Evolutionary conservation across 2,113 vertebrate genomes (phyloP).

Genomic region (Copsychus sechellarum): DNA sequence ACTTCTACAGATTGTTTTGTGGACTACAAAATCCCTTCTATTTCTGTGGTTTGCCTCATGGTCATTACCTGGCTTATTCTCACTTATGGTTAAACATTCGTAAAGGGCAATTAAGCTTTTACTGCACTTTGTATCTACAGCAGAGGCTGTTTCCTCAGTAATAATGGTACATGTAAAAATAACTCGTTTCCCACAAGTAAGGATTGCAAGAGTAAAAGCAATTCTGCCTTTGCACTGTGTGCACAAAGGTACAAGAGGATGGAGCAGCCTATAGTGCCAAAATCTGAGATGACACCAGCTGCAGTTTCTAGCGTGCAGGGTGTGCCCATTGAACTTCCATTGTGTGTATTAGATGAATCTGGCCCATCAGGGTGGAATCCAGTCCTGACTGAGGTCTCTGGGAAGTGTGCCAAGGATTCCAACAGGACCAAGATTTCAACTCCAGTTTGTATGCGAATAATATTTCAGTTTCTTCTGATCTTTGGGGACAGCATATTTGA

Average conservation of each 20-base stretch:
- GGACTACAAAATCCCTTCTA: neutral
- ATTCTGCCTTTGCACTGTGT: neutral
- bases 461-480: slow-evolving; percentile 41
- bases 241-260: neutral
- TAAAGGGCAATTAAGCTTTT: neutral
- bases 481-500: slow-evolving; percentile 50
- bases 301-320: neutral
- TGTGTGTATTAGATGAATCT: neutral
- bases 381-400: neutral
- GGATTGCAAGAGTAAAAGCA: neutral
- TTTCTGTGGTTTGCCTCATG: neutral
- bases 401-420: slow-evolving; percentile 41
- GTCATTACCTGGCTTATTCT: neutral
- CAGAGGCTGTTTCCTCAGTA: neutral
- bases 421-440: neutral
- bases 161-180: neutral
- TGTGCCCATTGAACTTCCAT: neutral
- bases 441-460: neutral
- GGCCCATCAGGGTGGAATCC: neutral
- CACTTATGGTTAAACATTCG: neutral
- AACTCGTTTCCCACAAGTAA: neutral
- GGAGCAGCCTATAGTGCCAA: neutral
- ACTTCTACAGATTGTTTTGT: neutral
- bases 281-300: neutral
- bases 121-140: neutral